phyloP scores from a whole-genome alignment of 2,113 vertebrate genomes.

The Camelus dromedarius region DNA sequence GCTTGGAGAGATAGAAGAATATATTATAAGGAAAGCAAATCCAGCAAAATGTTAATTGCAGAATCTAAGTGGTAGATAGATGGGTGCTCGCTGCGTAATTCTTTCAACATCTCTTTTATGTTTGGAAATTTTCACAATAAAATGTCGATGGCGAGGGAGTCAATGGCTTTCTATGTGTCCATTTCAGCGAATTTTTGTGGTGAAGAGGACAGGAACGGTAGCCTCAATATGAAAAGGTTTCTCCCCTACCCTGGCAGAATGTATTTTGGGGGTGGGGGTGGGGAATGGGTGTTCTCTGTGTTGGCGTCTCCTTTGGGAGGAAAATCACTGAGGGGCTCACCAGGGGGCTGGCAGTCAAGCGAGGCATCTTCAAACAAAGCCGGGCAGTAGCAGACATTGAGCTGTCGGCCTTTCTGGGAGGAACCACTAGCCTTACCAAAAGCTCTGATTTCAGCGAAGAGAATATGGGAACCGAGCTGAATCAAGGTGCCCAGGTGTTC shows the following conservation, averaged over 20 bases:
- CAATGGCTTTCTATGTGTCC: not conserved
- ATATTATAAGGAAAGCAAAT: not conserved
- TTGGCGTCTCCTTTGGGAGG: not conserved
- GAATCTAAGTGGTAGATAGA: not conserved
- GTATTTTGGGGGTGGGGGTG: not conserved
- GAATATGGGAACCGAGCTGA: not conserved
- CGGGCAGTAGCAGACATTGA: not conserved
- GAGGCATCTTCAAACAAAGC: not conserved
- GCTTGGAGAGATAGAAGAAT: not conserved
- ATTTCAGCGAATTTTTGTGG: not conserved
- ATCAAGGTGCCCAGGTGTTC: not conserved
- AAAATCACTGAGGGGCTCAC: not conserved
- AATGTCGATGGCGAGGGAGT: not conserved
- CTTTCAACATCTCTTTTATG: not conserved
- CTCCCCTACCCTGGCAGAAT: not conserved
- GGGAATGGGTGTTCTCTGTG: rapidly evolving
- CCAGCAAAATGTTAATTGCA: not conserved
- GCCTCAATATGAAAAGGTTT: not conserved
- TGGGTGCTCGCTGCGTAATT: not conserved
- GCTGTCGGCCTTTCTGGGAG: not conserved
- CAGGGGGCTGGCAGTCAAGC: not conserved
- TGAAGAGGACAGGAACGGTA: not conserved
- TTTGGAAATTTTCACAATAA: not conserved
- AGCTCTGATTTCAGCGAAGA: not conserved
- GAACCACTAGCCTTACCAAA: not conserved